Conservation (phyloP, 2,113 vertebrate genomes). For the Naja naja region DNA sequence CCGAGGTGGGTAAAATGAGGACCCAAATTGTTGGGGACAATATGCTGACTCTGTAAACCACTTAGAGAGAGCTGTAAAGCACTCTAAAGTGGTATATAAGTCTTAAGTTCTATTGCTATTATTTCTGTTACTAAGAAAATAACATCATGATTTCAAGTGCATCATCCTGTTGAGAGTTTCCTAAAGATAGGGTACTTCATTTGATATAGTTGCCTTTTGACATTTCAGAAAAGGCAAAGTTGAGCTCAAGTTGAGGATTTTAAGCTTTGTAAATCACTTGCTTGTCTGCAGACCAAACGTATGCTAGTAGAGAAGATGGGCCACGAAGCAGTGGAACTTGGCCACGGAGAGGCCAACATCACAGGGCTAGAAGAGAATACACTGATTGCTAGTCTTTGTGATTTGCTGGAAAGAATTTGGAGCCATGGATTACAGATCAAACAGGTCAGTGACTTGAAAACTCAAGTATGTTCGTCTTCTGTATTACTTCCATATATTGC, state of each 20-base stretch:
- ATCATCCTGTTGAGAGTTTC: background rate
- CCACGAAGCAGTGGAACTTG: constrained; percentile 88
- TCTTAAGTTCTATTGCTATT: no score
- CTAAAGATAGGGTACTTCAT: background rate
- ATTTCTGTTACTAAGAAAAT: background rate
- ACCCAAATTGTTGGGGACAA: no score
- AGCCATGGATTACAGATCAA: constrained; percentile 94
- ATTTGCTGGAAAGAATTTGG: constrained; percentile 96
- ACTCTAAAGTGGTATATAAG: no score
- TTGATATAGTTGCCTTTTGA: background rate
- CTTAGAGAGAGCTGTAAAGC: no score
- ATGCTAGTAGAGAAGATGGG: constrained; percentile 99
- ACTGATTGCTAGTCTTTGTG: constrained; percentile 91
- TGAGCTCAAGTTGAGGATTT: background rate
- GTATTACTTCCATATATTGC: background rate
- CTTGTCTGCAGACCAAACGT: constrained; percentile 83
- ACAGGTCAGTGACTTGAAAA: constrained; percentile 75
- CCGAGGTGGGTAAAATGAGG: no score
- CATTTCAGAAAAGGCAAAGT: background rate
- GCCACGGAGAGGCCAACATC: constrained; percentile 92
- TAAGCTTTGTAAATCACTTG: background rate
- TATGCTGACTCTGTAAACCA: no score
- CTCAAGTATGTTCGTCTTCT: background rate
- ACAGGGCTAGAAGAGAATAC: constrained; percentile 94
- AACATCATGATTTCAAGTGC: background rate